Evolutionary conservation across 2,888 invertebrate species (phyloP), one percentile per base, ranked within the genome.

Genomic region (Chloroclysta siterata): DNA sequence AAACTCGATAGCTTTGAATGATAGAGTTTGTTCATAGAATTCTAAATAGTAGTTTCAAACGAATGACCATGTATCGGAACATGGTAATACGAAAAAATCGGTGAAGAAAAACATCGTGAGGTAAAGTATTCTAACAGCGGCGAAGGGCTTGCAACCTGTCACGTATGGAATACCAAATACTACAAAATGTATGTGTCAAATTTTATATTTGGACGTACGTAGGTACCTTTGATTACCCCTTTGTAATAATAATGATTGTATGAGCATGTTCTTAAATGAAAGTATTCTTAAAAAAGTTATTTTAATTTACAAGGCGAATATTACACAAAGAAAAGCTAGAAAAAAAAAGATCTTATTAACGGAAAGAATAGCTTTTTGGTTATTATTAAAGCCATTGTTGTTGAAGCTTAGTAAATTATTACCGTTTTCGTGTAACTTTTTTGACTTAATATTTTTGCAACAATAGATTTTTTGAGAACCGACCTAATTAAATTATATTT

Each of bases 371-470:
- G 46, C 36, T 39, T 36, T 17, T 17, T 55, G 7, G 2, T 22
- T 55, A 39, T 47, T 14, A n/a, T n/a, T 55, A 33, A 55, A 55
- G n/a, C 47, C 55, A 55, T 46, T 8, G 47, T 55, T 55, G 47
- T 44, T 53, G 7, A 29, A 53, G 42, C 39, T 22, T 6, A 46
- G 22, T 22, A 47, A 36, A 22, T 48, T 41, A 22, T 22, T 22
- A 22, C 1, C 2, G 22, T 22, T 17, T 47, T 15, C 0, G 28
- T 13, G 14, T 8, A 13, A 51, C 5, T 39, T 47, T 56, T 41
- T 7, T 22, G 22, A 28, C 7, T 1, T 0, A 11, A n/a, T 41
- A 17, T 74, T 83, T 83, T 87, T 60, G 46, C 39, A 33, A 17
- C 14, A 56, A 53, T 14, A 22, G 41, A 53, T 61, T 57, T 44